Conservation (phyloP, 1,140 invertebrate species). For the Meloidogyne hapla region DNA sequence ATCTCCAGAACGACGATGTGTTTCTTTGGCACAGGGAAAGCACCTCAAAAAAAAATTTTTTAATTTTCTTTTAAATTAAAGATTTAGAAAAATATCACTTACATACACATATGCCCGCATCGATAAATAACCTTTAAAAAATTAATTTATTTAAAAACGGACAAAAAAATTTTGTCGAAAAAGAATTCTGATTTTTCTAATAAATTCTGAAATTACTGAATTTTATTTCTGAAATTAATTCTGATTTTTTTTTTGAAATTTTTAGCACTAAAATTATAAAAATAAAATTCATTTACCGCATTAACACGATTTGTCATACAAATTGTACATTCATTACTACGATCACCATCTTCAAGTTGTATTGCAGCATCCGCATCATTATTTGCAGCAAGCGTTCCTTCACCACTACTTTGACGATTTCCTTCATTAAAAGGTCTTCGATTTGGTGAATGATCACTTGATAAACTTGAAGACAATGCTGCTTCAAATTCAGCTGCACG, state of each 20-base stretch:
- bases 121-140: conserved; percentile 17
- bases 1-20: conserved; percentile 38
- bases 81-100: not conserved
- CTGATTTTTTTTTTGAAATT: too few species aligned
- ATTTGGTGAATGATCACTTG: conserved; percentile 19
- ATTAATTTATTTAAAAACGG: too few species aligned
- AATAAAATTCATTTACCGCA: conserved; percentile 19
- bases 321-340: conserved; percentile 37
- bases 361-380: not conserved
- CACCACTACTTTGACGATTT: not conserved
- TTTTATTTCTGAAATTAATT: too few species aligned
- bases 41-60: conserved; percentile 18
- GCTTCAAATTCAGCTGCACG: conserved; percentile 1
- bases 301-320: conserved; percentile 41
- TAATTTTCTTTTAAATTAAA: not conserved
- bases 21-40: conserved; percentile 41
- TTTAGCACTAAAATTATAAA: too few species aligned
- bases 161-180: too few species aligned
- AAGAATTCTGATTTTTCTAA: too few species aligned
- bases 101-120: conserved; percentile 45
- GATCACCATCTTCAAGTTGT: conserved; percentile 15
- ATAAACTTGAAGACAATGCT: conserved; percentile 8
- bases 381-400: conserved; percentile 4
- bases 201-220: too few species aligned
- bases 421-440: not conserved